Base-by-base conservation (phyloP, 2,888 invertebrate genomes). In the Cyclophora albipunctata region DNA sequence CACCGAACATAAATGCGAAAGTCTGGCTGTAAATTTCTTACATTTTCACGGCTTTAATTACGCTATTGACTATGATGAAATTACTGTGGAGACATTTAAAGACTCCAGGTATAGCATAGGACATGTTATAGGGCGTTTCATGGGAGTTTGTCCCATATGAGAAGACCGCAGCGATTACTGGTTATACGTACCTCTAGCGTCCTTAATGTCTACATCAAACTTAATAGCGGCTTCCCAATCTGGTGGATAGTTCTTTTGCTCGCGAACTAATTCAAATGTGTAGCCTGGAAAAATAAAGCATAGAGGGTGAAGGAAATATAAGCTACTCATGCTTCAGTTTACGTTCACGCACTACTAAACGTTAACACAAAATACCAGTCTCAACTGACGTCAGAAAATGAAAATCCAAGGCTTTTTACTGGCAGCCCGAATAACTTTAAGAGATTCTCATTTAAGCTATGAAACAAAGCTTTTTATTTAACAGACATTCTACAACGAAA, bases 141-240 rank as follows among this genome's bases (percentile, higher is more conserved):
- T 2, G 20, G 20, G n/a, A n/a, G 20, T 20, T 20, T 20, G 20
- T 20, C 1, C 20, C 20, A 20, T 2, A 20, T 2, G 20, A 20
- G 20, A 20, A 20, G 20, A 20, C 20, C 20, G 1, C 20, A 20
- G 20, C 20, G 20, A 20, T 4, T 42, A 2, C 20, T 20, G 7
- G n/a, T 42, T 42, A 20, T 20, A 20, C 65, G 65, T 69, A 83
- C 84, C 67, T 45, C 74, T 68, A 20, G 62, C 51, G 41, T 63
- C 63, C 47, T 59, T 57, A 48, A 81, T 67, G 41, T 71, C 65
- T n/a, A 75, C 61, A 5, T 61, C 54, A 44, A 75, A 69, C 45
- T 67, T 64, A 0, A 57, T 48, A 6, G 74, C 75, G 3, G 59
- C 60, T 20, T 81, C 70, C 86, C 86, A 87, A 56, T 84, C 80